Evolutionary conservation across 2,888 invertebrate species (phyloP).

Genomic region (Penaeus monodon): DNA sequence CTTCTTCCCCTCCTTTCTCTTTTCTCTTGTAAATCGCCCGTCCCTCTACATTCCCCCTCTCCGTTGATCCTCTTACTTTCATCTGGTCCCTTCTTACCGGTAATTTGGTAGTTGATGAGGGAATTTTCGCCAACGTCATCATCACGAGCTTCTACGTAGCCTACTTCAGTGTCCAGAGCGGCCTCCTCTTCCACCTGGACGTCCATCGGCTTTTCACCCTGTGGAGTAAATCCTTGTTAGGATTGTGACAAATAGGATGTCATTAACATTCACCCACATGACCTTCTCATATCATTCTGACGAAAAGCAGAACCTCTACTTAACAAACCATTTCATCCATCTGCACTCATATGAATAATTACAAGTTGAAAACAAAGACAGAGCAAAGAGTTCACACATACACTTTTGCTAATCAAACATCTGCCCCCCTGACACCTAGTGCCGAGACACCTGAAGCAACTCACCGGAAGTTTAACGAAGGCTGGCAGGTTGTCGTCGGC

Average conservation of each 20-base stretch:
- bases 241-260: too few relatives aligned
- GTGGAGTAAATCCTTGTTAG: background rate
- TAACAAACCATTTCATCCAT: too few relatives aligned
- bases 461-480: slow-evolving; percentile 79
- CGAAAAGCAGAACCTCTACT: too few relatives aligned
- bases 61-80: background rate
- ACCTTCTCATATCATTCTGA: too few relatives aligned
- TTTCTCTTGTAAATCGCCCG: too few relatives aligned
- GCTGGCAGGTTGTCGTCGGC: slow-evolving; percentile 85
- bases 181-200: slow-evolving; percentile 79
- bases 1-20: too few relatives aligned
- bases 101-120: slow-evolving; percentile 81
- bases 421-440: background rate
- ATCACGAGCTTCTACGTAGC: slow-evolving; percentile 79
- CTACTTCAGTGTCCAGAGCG: slow-evolving; percentile 78
- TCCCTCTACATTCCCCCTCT: too few relatives aligned
- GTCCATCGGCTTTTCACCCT: slow-evolving; percentile 71
- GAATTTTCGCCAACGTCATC: slow-evolving; percentile 83
- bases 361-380: too few relatives aligned
- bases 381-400: too few relatives aligned
- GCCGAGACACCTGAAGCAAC: slow-evolving; percentile 66
- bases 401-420: background rate
- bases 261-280: too few relatives aligned
- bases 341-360: too few relatives aligned
- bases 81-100: slow-evolving; percentile 70